These are phyloP conservation scores for Nylanderia fulva DNA, from an alignment of 1,140 invertebrate species.

Conservation along the genomic window DNA sequence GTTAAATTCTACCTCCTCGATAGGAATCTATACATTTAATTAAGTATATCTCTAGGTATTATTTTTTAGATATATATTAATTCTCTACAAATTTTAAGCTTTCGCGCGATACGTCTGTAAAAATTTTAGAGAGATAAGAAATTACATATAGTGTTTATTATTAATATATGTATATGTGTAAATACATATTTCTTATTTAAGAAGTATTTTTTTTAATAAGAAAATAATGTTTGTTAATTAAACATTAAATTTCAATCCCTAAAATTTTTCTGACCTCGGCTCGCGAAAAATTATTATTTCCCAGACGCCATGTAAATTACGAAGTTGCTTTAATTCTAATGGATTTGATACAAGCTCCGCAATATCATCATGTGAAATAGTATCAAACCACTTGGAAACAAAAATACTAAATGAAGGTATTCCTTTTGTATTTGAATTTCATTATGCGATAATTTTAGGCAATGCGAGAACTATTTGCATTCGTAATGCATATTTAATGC, in stretches of 20 bases:
- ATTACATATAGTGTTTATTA: background rate
- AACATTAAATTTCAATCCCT: background rate
- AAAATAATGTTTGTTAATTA: background rate
- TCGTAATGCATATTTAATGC: slow-evolving; percentile 8
- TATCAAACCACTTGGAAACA: background rate
- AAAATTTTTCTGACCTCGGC: background rate
- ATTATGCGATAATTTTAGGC: background rate
- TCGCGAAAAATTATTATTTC: background rate
- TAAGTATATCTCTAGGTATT: background rate
- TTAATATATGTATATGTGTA: background rate
- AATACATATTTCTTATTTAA: background rate
- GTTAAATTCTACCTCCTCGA: background rate
- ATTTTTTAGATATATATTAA: background rate
- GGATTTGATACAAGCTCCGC: background rate
- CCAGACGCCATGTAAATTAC: background rate
- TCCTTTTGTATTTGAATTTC: background rate
- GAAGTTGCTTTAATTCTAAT: background rate
- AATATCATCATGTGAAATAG: background rate
- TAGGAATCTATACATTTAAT: background rate
- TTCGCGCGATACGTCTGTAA: background rate
- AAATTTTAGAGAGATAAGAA: background rate
- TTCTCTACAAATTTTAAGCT: background rate
- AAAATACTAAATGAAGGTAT: background rate
- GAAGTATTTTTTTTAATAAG: background rate
- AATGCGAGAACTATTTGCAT: slow-evolving; percentile 7